phyloP scores from a whole-genome alignment of 2,113 vertebrate species.

The Heterotilapia buettikoferi region DNA sequence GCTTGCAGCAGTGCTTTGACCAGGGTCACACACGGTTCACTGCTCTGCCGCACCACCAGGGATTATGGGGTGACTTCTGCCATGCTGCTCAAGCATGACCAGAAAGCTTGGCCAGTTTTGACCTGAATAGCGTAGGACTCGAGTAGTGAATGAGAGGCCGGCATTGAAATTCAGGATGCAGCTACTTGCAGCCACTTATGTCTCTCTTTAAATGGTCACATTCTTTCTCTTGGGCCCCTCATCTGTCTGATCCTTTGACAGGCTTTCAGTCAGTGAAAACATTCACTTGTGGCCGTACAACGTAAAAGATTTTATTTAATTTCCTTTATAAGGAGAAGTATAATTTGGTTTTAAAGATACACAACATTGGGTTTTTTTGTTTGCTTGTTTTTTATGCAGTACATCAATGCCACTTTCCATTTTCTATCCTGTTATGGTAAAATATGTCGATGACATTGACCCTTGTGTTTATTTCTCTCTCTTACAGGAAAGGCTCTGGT shows the following conservation, averaged over 20 bases:
- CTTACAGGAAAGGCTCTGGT: slow-evolving; percentile 49
- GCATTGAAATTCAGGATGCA: slow-evolving; percentile 61
- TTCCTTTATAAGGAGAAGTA: slow-evolving; percentile 1
- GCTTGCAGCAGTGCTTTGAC: slow-evolving; percentile 16
- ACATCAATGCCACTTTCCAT: not conserved
- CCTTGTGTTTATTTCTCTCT: slow-evolving; percentile 52
- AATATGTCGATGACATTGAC: slow-evolving; percentile 31
- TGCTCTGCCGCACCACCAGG: slow-evolving; percentile 11
- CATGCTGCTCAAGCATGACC: slow-evolving; percentile 47
- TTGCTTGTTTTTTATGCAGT: not conserved
- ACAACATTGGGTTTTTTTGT: not conserved
- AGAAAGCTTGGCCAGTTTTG: slow-evolving; percentile 35
- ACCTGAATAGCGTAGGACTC: slow-evolving; percentile 24
- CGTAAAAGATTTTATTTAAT: not conserved
- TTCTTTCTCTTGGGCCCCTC: slow-evolving; percentile 27
- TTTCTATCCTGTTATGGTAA: slow-evolving; percentile 40
- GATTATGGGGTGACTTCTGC: slow-evolving; percentile 55
- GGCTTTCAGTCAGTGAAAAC: slow-evolving; percentile 22
- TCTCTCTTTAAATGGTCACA: slow-evolving; percentile 59
- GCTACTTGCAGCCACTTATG: slow-evolving; percentile 43
- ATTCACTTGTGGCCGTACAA: not conserved
- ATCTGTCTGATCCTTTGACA: slow-evolving; percentile 32
- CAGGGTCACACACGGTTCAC: slow-evolving; percentile 17
- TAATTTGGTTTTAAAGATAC: not conserved
- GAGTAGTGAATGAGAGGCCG: slow-evolving; percentile 32